These are phyloP conservation scores for Embiotoca jacksoni DNA, from an alignment of 2,113 vertebrate genomes.

Conservation along the genomic window DNA sequence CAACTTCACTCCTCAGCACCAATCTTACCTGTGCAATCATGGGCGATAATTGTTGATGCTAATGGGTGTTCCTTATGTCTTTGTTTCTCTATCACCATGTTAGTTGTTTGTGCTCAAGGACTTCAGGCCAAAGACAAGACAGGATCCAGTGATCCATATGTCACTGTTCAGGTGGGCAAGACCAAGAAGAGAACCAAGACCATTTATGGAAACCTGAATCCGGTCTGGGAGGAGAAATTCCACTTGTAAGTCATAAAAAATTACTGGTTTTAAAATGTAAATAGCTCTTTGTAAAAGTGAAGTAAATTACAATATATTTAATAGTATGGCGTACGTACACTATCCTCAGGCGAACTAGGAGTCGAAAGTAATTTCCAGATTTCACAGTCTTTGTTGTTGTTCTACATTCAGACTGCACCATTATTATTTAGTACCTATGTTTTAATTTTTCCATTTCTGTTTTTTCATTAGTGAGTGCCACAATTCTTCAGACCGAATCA, in stretches of 20 bases:
- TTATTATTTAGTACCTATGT: not conserved
- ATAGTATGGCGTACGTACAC: too few relatives aligned
- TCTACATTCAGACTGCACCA: too few relatives aligned
- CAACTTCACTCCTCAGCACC: not conserved
- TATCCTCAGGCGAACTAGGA: too few relatives aligned
- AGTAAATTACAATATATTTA: too few relatives aligned
- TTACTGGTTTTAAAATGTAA: not conserved
- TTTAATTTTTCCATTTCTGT: not conserved
- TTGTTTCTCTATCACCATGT: conserved; percentile 43
- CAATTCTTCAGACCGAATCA: conserved; percentile 98
- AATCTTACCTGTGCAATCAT: not conserved
- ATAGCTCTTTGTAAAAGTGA: not conserved
- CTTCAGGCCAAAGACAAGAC: conserved; percentile 99
- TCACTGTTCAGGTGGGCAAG: conserved; percentile 98
- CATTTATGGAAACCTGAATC: conserved; percentile 98
- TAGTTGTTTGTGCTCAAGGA: conserved; percentile 97
- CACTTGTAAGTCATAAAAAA: conserved; percentile 91
- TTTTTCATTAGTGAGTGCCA: conserved; percentile 92
- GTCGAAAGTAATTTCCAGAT: too few relatives aligned
- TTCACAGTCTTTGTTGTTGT: too few relatives aligned
- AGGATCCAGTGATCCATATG: conserved; percentile 97
- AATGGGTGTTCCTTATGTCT: not conserved
- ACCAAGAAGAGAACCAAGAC: conserved; percentile 99
- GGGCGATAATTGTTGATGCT: not conserved
- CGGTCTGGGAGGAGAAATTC: conserved; percentile 98